phyloP scores from a whole-genome alignment of 92 coral and sea anemone species.

The Palythoa caribaeorum region DNA sequence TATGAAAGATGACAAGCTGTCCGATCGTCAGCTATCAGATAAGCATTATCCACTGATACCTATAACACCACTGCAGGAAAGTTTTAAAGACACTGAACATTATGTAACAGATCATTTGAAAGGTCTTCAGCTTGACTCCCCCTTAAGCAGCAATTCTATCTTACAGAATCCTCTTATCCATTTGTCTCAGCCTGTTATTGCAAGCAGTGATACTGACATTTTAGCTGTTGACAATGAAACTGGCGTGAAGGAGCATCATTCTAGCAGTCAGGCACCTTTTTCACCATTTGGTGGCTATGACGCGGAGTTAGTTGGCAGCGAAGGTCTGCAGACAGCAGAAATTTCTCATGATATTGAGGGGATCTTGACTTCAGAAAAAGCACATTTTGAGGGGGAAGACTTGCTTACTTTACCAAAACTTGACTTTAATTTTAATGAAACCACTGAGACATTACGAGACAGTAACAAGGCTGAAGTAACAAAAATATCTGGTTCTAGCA shows the following conservation, averaged over 20 bases:
- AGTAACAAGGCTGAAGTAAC: background rate
- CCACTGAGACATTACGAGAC: background rate
- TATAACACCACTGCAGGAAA: background rate
- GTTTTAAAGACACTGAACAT: background rate
- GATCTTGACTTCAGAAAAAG: background rate
- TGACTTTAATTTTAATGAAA: conserved; percentile 25
- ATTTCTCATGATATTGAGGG: background rate
- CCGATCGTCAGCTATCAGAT: background rate
- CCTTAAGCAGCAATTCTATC: background rate
- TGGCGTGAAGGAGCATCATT: background rate
- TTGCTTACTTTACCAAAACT: conserved; percentile 26
- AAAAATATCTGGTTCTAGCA: background rate
- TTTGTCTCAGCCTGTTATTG: conserved; percentile 29
- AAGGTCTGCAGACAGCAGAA: background rate
- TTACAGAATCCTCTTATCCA: conserved; percentile 39
- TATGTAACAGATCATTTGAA: background rate
- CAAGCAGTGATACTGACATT: background rate
- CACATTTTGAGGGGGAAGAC: conserved; percentile 2
- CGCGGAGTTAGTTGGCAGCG: background rate
- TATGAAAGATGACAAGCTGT: background rate
- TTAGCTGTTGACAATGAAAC: background rate
- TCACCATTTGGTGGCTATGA: conserved; percentile 31
- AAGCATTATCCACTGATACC: background rate
- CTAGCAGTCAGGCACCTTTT: background rate
- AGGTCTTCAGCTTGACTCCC: conserved; percentile 9